These are phyloP conservation scores for Elymnias hypermnestra DNA, from an alignment of 1,140 invertebrate genomes.

Conservation along the genomic window DNA sequence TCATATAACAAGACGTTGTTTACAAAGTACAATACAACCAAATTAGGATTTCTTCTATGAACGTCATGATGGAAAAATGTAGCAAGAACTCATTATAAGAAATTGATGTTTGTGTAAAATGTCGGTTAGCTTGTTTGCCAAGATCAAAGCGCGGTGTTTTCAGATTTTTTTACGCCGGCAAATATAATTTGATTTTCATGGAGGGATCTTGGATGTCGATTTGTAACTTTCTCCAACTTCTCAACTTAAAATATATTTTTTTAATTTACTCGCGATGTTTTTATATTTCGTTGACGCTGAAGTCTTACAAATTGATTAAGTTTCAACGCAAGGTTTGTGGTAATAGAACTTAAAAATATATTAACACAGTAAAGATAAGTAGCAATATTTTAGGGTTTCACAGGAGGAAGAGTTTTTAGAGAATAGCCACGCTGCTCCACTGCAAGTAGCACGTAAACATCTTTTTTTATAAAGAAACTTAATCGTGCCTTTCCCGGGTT, in stretches of 20 bases:
- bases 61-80: not conserved
- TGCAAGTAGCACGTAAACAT: no score
- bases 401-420: no score
- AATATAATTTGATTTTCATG: slow-evolving; percentile 64
- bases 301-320: slow-evolving; percentile 5
- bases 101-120: slow-evolving; percentile 53
- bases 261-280: slow-evolving; percentile 39
- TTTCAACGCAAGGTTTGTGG: not conserved
- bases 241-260: slow-evolving; percentile 57
- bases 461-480: no score
- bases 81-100: slow-evolving; percentile 38
- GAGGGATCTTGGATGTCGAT: slow-evolving; percentile 53
- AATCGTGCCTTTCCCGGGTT: no score
- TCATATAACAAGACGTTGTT: no score
- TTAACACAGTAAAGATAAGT: no score
- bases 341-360: no score
- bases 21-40: not conserved
- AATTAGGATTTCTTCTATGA: not conserved
- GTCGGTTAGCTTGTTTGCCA: slow-evolving; percentile 45
- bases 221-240: slow-evolving; percentile 59
- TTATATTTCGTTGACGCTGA: slow-evolving; percentile 52
- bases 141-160: slow-evolving; percentile 56
- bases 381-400: no score
- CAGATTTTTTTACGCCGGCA: slow-evolving; percentile 50
- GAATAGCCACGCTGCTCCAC: no score